Base-by-base conservation (phyloP, 2,113 vertebrate species). In the Pteropus alecto region DNA sequence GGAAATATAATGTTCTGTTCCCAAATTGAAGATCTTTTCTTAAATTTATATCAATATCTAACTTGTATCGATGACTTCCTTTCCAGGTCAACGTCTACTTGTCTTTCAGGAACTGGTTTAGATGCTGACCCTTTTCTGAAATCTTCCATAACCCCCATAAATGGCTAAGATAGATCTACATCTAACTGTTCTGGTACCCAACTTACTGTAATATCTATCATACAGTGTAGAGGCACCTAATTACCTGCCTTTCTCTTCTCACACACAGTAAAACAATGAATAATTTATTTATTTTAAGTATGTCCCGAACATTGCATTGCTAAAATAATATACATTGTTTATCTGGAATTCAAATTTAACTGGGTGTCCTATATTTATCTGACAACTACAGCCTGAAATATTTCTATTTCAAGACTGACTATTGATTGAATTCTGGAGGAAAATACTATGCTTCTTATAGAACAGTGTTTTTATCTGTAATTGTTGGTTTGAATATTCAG, bases 151-250 rank as follows among this genome's bases (percentile, higher is more conserved):
- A 46, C 0, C 0, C 5, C n/a, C 26, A 30, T 28, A 43, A 38
- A 73, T 67, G 3, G 7, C 3, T 60, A 33, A 85, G 13, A 2
- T 33, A 68, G 22, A 1, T 46, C 13, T 5, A 35, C 9, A 78
- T 2, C 2, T 6, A 3, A 15, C 1, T 71, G 5, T 1, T 10
- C 8, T 61, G 8, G 3, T 63, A 67, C 1, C 1, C 30, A 48
- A 56, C 2, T 26, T 74, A 38, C 2, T 85, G 4, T 33, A 71
- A 41, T 19, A 11, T 3, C 70, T 41, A 89, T 3, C 26, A 48
- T 38, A 26, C 0, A 67, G 0, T 41, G 24, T 24, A 33, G 3
- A 81, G 28, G 5, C 1, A 60, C 0, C 0, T n/a, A 54, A 70
- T 71, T 79, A 61, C 6, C 81, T 78, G 2, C 21, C 14, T 95